These are phyloP conservation scores for Zeugodacus cucurbitae DNA, from an alignment of 1,140 invertebrate species.

Conservation along the genomic window DNA sequence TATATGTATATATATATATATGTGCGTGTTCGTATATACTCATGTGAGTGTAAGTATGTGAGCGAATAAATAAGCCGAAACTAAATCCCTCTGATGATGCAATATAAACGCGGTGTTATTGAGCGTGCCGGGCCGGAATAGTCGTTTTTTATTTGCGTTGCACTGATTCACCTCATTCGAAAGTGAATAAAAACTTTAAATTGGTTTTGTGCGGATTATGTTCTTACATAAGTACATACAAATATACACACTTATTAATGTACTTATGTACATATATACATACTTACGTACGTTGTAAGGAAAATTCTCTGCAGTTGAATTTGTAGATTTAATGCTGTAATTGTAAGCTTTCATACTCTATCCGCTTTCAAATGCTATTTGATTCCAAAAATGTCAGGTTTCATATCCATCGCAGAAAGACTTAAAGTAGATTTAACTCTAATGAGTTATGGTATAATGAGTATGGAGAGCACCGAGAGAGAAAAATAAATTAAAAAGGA, in stretches of 20 bases:
- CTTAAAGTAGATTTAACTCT: too few species aligned
- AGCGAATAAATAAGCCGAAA: neutral
- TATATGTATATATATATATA: neutral
- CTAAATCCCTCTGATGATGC: constrained; percentile 22
- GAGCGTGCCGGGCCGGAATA: neutral
- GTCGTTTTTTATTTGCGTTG: neutral
- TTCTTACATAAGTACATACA: neutral
- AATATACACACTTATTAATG: neutral
- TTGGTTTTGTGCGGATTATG: constrained; percentile 28
- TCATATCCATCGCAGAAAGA: too few species aligned
- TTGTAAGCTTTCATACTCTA: too few species aligned
- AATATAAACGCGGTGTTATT: neutral
- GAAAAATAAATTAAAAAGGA: too few species aligned
- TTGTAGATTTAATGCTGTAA: too few species aligned
- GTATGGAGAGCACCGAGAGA: too few species aligned
- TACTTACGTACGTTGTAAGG: neutral
- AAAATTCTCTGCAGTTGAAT: too few species aligned
- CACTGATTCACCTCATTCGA: neutral
- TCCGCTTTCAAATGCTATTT: too few species aligned
- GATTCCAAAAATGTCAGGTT: too few species aligned
- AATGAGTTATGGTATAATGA: too few species aligned
- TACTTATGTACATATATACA: neutral
- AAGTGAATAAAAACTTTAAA: constrained; percentile 36
- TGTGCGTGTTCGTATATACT: too few species aligned
- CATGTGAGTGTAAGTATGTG: neutral